A percentile compares a stretch with the other conserved stretches of the same genome.
These are phyloP conservation scores for Phallusia fumigata DNA, from an alignment of 23 tunicate species.

Conservation along the genomic window DNA sequence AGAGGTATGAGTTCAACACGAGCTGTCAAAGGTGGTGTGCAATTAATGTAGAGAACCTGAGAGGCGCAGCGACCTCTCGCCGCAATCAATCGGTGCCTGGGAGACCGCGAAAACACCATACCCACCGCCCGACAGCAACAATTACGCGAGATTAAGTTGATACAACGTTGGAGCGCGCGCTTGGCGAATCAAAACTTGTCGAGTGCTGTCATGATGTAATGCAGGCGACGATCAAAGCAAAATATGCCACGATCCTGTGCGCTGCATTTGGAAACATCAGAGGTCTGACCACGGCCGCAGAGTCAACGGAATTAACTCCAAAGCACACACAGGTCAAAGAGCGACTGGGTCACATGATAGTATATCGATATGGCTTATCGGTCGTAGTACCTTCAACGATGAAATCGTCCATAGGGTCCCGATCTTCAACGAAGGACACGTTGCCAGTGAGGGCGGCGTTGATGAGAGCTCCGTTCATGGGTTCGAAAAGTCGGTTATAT, in stretches of 20 bases:
- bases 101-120: background rate
- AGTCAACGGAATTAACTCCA: too few species aligned
- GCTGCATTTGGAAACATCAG: too few species aligned
- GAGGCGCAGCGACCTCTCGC: background rate
- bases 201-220: background rate
- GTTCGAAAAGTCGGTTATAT: slow-evolving; percentile 39
- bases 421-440: slow-evolving; percentile 11
- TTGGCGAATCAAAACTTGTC: background rate
- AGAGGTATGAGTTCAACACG: background rate
- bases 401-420: slow-evolving; percentile 51
- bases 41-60: background rate
- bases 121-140: background rate
- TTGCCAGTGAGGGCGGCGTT: background rate
- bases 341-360: too few species aligned
- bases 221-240: slow-evolving; percentile 1
- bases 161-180: background rate
- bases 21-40: background rate
- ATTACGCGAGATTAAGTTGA: too few species aligned
- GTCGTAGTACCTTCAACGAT: slow-evolving; percentile 52
- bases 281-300: too few species aligned
- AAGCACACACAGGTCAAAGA: too few species aligned
- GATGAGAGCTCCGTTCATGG: slow-evolving; percentile 36
- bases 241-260: too few species aligned
- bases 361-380: too few species aligned
- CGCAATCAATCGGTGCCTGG: background rate